A percentile compares a stretch with the other conserved stretches of the same genome.
Evolutionary conservation across 1,140 invertebrate genomes (phyloP).

Genomic region (Planococcus citri): DNA sequence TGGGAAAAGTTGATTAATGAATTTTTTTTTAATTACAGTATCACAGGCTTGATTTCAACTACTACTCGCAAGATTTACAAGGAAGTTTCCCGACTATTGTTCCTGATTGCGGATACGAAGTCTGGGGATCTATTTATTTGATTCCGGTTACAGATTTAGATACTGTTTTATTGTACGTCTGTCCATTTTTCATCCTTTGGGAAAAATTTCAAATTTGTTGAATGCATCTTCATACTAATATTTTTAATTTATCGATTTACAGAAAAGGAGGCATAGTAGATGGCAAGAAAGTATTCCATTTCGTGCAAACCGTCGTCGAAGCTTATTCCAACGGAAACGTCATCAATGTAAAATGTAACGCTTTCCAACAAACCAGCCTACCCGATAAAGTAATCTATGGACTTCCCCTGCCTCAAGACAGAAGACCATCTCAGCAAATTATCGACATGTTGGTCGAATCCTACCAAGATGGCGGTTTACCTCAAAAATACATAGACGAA

Average conservation of each 20-base stretch:
- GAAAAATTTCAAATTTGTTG: no score
- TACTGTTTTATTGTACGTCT: not conserved
- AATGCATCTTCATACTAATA: not conserved
- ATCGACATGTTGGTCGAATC: not conserved
- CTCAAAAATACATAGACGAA: not conserved
- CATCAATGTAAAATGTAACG: not conserved
- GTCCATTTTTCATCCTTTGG: not conserved
- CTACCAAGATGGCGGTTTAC: not conserved
- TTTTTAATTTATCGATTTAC: not conserved
- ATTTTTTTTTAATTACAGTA: not conserved
- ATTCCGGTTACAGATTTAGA: not conserved
- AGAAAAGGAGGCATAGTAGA: not conserved
- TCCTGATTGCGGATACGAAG: not conserved
- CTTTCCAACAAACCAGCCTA: not conserved
- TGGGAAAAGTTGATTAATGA: not conserved
- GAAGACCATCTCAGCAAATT: not conserved
- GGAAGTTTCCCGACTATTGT: not conserved
- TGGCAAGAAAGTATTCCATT: not conserved
- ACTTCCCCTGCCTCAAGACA: not conserved
- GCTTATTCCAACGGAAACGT: not conserved
- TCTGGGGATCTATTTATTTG: not conserved
- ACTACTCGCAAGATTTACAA: not conserved
- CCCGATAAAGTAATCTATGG: not conserved
- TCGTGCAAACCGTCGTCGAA: not conserved
- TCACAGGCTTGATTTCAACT: not conserved